Percentiles rank a stretch among this genome's conserved stretches.
phyloP scores from a whole-genome alignment of 2,113 vertebrate genomes.

The Phodopus roborovskii region DNA sequence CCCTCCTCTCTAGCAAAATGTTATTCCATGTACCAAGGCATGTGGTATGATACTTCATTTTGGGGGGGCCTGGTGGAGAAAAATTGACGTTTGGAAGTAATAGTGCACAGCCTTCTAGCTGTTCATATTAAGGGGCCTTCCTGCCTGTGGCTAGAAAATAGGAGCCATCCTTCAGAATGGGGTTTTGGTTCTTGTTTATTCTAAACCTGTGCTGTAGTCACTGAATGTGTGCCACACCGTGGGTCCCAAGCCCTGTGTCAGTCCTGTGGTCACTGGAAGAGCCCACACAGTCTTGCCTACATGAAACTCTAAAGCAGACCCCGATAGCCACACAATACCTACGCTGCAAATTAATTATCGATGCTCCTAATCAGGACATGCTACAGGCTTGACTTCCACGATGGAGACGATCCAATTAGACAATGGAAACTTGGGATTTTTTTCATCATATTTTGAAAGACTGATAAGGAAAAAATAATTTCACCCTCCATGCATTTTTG shows the following conservation, averaged over 20 bases:
- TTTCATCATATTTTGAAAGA: constrained; percentile 11
- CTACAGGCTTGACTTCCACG: not conserved
- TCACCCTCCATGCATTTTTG: not conserved
- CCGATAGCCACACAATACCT: not conserved
- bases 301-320: not conserved
- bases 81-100: not conserved
- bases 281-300: not conserved
- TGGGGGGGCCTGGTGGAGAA: constrained; percentile 41
- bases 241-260: not conserved
- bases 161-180: not conserved
- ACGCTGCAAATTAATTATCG: constrained; percentile 28
- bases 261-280: not conserved
- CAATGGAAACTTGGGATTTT: not conserved
- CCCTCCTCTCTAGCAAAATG: not conserved
- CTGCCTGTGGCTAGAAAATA: not conserved
- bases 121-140: not conserved
- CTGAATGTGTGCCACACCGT: not conserved
- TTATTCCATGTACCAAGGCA: not conserved
- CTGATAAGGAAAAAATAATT: not conserved
- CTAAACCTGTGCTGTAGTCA: not conserved
- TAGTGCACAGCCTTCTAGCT: not conserved
- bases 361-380: constrained; percentile 24
- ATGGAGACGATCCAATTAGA: not conserved
- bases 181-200: not conserved
- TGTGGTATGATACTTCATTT: not conserved